Evolutionary conservation across 2,888 invertebrate genomes (phyloP).

Genomic region (Habrosyne pyritoides): DNA sequence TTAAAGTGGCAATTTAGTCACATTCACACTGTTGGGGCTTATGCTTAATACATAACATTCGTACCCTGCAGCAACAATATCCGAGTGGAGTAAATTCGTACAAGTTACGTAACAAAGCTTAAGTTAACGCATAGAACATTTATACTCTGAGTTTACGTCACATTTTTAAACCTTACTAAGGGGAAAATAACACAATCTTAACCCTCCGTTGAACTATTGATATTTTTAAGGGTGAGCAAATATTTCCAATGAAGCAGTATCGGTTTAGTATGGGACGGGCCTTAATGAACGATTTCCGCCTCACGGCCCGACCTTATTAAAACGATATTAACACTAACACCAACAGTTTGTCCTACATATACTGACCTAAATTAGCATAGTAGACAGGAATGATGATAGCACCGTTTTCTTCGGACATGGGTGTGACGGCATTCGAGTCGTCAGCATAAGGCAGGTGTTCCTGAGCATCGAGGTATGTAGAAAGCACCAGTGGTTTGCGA

Average conservation of each 20-base stretch:
- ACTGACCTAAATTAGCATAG: slow-evolving; percentile 91
- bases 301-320: slow-evolving; percentile 1
- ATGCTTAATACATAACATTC: too few species aligned
- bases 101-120: too few species aligned
- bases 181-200: background rate
- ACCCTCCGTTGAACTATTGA: background rate
- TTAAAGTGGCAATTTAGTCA: too few species aligned
- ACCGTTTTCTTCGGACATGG: slow-evolving; percentile 98
- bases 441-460: slow-evolving; percentile 98
- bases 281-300: background rate
- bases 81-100: too few species aligned
- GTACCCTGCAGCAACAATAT: too few species aligned
- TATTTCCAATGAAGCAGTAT: background rate
- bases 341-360: slow-evolving; percentile 5
- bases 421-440: slow-evolving; percentile 98
- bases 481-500: slow-evolving; percentile 95
- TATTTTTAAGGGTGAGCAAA: background rate
- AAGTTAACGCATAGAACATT: too few species aligned
- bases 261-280: background rate
- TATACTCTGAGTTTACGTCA: too few species aligned
- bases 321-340: background rate
- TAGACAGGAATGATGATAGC: slow-evolving; percentile 96
- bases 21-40: too few species aligned
- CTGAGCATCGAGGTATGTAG: slow-evolving; percentile 96
- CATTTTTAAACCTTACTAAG: too few species aligned